Evolutionary conservation across 2,888 invertebrate genomes (phyloP).

Genomic region (Hypomecis punctinalis): DNA sequence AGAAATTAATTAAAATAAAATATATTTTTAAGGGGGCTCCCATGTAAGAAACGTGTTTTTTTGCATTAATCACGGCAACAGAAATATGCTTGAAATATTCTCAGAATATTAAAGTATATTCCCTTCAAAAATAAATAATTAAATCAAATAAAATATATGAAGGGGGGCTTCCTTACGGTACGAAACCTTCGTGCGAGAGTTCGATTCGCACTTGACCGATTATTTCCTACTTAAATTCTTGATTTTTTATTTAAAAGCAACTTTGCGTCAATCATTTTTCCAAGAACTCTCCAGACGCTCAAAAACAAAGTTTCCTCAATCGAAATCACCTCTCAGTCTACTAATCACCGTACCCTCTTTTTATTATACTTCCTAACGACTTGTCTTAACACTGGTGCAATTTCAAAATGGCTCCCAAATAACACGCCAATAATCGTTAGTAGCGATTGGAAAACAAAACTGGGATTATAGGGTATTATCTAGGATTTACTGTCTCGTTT

Average conservation of each 20-base stretch:
- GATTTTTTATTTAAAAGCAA: not conserved
- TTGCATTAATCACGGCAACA: too few species aligned
- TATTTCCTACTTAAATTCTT: too few species aligned
- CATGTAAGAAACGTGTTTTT: too few species aligned
- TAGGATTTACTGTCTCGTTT: constrained; percentile 61
- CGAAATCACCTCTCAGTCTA: constrained; percentile 53
- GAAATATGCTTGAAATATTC: too few species aligned
- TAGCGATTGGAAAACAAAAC: constrained; percentile 88
- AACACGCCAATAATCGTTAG: constrained; percentile 88
- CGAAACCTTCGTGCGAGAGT: too few species aligned
- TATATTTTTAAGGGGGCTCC: too few species aligned
- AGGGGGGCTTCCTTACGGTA: too few species aligned
- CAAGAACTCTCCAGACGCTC: constrained; percentile 2
- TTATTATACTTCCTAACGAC: constrained; percentile 82
- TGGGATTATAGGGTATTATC: constrained; percentile 86
- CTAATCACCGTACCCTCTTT: constrained; percentile 70
- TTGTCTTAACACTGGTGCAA: constrained; percentile 81
- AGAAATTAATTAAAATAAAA: too few species aligned
- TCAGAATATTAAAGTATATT: too few species aligned
- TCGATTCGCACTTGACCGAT: too few species aligned
- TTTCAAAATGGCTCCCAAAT: constrained; percentile 84
- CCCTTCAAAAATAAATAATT: too few species aligned
- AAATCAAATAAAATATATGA: too few species aligned
- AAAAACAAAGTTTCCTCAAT: constrained; percentile 38
- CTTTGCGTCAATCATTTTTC: not conserved